A percentile compares a stretch with the other conserved stretches of the same genome.
These are phyloP conservation scores for Sisyra terminalis DNA, from an alignment of 2,888 invertebrate species.

Conservation along the genomic window DNA sequence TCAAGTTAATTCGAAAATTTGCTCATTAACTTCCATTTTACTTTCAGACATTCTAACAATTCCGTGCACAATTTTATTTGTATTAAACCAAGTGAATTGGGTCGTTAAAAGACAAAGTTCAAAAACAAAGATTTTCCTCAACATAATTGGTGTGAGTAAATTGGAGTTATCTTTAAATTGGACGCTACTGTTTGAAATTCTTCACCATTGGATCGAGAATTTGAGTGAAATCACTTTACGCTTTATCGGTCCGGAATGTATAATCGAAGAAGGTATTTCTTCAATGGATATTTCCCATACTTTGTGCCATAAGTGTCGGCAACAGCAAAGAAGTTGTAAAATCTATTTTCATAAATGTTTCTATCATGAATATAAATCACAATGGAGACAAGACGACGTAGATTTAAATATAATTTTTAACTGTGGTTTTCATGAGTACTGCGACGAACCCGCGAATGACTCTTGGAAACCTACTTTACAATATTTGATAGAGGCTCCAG, in stretches of 20 bases:
- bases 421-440: conserved; percentile 21
- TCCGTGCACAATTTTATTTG: conserved; percentile 14
- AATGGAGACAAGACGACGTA: conserved; percentile 9
- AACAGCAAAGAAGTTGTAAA: conserved; percentile 9
- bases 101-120: conserved; percentile 8
- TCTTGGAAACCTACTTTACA: conserved; percentile 18
- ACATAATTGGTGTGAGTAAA: conserved; percentile 19
- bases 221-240: conserved; percentile 15
- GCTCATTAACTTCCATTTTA: no score
- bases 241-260: conserved; percentile 19
- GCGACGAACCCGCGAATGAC: conserved; percentile 13
- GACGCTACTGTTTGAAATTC: conserved; percentile 15
- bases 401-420: conserved; percentile 21
- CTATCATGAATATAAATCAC: conserved; percentile 18
- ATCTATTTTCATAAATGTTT: conserved; percentile 13
- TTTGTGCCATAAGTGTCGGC: conserved; percentile 11
- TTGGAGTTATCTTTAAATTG: conserved; percentile 17
- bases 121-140: conserved; percentile 14
- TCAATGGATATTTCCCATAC: conserved; percentile 10
- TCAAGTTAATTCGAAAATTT: no score
- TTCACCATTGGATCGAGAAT: conserved; percentile 18
- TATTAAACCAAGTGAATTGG: conserved; percentile 14
- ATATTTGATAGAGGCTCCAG: conserved; percentile 15
- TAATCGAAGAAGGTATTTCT: neutral
- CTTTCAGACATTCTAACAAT: no score